Percentiles rank a stretch among this genome's conserved stretches.
Evolutionary conservation across 1,140 invertebrate genomes (phyloP).

Genomic region (Bombus superbus): DNA sequence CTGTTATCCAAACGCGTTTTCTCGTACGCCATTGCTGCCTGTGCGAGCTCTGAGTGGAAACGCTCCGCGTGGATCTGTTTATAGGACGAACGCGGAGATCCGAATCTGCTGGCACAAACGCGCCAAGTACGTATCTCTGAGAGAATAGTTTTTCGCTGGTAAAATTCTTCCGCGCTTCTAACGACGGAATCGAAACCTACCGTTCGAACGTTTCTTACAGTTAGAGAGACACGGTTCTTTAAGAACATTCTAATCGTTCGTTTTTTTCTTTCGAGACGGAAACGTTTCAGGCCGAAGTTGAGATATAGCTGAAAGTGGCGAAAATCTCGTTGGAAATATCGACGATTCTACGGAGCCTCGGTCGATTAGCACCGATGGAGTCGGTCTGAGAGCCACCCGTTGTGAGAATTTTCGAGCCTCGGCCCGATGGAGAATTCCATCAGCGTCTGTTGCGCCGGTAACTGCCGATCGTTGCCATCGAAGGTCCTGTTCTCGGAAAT

Average conservation of each 20-base stretch:
- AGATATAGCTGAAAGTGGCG: not conserved
- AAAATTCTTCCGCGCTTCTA: not conserved
- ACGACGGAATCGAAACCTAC: not conserved
- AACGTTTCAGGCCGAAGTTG: not conserved
- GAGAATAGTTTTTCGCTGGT: not conserved
- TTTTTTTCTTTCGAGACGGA: not conserved
- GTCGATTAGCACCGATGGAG: not conserved
- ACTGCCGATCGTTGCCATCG: not conserved
- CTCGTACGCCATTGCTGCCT: not conserved
- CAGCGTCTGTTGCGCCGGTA: not conserved
- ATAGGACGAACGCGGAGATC: too few relatives aligned
- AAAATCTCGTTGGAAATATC: not conserved
- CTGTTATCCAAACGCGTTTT: not conserved
- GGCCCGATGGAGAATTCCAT: not conserved
- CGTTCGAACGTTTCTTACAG: not conserved
- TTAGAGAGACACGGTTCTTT: not conserved
- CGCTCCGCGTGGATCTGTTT: not conserved
- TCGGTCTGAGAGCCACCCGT: not conserved
- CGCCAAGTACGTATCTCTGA: not conserved
- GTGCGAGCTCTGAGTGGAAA: not conserved
- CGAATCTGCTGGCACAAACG: not conserved
- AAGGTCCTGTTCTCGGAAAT: conserved; percentile 14
- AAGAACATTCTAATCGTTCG: not conserved
- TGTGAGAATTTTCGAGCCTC: not conserved
- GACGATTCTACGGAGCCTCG: not conserved